Conservation (phyloP, 2,888 invertebrate genomes). For the Sicus ferrugineus region DNA sequence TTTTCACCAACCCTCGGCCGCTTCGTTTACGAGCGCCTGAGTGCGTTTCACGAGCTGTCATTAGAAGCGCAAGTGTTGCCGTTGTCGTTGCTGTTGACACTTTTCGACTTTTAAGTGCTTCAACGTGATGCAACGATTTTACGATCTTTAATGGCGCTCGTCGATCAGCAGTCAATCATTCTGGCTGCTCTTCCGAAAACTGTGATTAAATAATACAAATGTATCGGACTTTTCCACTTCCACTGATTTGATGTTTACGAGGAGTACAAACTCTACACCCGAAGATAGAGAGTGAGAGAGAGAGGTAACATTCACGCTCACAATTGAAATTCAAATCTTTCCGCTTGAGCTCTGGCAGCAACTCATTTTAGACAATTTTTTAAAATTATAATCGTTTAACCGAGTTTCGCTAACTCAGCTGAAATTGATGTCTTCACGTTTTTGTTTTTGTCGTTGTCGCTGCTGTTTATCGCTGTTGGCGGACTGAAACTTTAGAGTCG, state of each 20-base stretch:
- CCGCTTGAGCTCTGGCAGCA: no score
- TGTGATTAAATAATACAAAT: no score
- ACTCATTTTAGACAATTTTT: not conserved
- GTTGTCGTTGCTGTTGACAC: constrained; percentile 7
- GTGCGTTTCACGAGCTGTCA: not conserved
- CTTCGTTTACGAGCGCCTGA: not conserved
- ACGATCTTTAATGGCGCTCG: not conserved
- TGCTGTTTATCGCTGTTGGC: constrained; percentile 6
- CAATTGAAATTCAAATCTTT: no score
- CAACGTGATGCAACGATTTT: not conserved
- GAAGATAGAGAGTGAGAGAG: no score
- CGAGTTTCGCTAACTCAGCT: not conserved
- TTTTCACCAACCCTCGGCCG: no score
- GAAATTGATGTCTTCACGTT: constrained; percentile 2
- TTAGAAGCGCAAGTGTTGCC: not conserved
- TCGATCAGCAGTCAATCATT: not conserved
- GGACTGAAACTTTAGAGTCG: constrained; percentile 23
- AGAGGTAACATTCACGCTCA: no score
- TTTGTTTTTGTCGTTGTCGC: constrained; percentile 6
- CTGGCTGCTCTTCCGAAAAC: not conserved
- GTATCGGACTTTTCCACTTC: no score
- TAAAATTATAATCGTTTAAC: not conserved
- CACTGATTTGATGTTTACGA: no score
- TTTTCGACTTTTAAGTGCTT: not conserved
- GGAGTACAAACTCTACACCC: no score